Conservation (phyloP, 2,888 invertebrate genomes). For the Apamea sordens region DNA sequence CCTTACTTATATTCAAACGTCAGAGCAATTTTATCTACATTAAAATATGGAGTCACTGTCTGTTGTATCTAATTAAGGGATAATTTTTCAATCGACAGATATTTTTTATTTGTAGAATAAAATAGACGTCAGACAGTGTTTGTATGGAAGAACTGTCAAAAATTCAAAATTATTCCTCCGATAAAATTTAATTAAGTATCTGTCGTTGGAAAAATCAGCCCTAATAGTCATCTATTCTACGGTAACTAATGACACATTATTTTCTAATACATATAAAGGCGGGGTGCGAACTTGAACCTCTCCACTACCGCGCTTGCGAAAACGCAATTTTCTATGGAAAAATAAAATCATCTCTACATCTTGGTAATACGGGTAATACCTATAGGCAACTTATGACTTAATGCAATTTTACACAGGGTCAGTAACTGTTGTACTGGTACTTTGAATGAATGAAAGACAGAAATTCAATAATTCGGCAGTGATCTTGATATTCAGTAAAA, state of each 20-base stretch:
- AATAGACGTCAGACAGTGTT: no score
- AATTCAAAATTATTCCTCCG: no score
- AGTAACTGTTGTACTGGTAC: no score
- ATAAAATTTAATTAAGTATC: no score
- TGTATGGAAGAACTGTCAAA: no score
- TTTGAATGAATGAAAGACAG: background rate
- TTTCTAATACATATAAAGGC: background rate
- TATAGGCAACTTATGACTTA: background rate
- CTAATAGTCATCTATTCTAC: no score
- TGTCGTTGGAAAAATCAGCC: no score
- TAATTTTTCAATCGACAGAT: no score
- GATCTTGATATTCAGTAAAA: background rate
- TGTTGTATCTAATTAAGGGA: background rate
- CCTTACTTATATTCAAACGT: constrained; percentile 18
- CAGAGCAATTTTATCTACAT: constrained; percentile 10
- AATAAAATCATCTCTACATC: background rate
- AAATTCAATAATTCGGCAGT: background rate
- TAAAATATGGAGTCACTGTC: background rate
- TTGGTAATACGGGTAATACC: background rate
- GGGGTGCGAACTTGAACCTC: background rate
- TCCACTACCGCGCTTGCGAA: background rate
- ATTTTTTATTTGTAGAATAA: no score
- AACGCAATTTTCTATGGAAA: background rate
- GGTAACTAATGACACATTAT: background rate
- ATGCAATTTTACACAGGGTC: no score